Evolutionary conservation across 2,797 vertebrate species (phyloP).

Genomic region (Delichon dasypus): DNA sequence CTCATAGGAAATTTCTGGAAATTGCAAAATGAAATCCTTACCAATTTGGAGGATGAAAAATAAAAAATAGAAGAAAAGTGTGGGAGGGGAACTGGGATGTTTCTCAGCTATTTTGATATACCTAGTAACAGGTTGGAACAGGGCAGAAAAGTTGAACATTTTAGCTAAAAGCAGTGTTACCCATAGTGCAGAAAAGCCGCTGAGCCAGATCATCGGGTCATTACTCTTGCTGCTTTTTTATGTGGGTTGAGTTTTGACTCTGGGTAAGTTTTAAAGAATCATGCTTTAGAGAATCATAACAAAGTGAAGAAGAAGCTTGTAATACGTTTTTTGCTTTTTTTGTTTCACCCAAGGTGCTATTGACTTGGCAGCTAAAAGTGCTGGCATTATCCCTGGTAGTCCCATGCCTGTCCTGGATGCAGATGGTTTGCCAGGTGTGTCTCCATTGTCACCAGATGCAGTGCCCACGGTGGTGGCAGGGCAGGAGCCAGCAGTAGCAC

Average conservation of each 20-base stretch:
- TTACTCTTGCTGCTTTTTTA: neutral
- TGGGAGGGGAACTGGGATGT: neutral
- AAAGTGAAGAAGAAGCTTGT: neutral
- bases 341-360: conserved; percentile 85
- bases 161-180: neutral
- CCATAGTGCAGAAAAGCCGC: neutral
- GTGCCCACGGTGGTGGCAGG: conserved; percentile 42
- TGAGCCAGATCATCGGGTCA: neutral
- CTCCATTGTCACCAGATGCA: conserved; percentile 69
- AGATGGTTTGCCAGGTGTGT: conserved; percentile 71
- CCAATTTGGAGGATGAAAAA: neutral
- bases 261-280: neutral
- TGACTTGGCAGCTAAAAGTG: conserved; percentile 94
- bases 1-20: neutral
- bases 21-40: neutral
- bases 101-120: neutral
- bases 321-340: neutral
- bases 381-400: conserved; percentile 93
- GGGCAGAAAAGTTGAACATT: neutral
- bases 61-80: no score
- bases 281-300: neutral
- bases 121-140: neutral
- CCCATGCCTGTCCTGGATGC: conserved; percentile 80
- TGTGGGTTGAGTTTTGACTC: neutral
- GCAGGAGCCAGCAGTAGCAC: conserved; percentile 57